Base-by-base conservation (phyloP, 2,797 vertebrate genomes). In the Columba guinea region DNA sequence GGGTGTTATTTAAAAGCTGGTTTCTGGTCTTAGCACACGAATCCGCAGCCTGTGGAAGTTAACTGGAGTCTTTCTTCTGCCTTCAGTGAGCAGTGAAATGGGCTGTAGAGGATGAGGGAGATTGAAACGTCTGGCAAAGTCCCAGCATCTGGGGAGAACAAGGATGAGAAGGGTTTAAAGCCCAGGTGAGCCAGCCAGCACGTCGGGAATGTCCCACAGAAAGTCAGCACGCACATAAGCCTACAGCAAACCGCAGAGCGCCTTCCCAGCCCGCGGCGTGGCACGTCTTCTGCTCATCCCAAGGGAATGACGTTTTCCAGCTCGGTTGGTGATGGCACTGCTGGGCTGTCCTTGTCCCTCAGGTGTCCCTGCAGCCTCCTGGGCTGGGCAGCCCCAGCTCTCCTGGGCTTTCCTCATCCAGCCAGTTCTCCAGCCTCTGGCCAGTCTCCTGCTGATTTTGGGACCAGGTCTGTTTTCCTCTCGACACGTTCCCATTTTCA, bases 201-300 rank as follows among this genome's bases (percentile, higher is more conserved):
- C 32, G 1, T 2, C 2, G 10, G 81, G 18, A 55, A 39, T 5
- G 35, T 63, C n/a, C 77, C 60, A 2, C 0, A 11, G 27, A 77
- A 86, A 30, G 11, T 8, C 22, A 4, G 53, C 59, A 23, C 34
- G 2, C 0, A 0, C 5, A 4, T 4, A 5, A 55, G 19, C 12
- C 26, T 48, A 1, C 49, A 60, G 41, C 69, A 53, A 51, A 44
- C 23, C 26, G 70, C 32, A 35, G 70, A 67, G 12, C 67, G 13
- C 12, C 75, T 37, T 32, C 70, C 82, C 87, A 56, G 51, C 49
- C 34, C 0, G 0, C 5, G 30, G 14, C 6, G n/a, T 44, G 55
- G 34, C 34, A 28, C 16, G 1, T 13, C 65, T n/a, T 37, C 44
- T 73, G 21, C 64, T 79, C 46, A 20, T 37, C 63, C 79, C 82